These are phyloP conservation scores for Tanytarsus gracilentus DNA, from an alignment of 2,888 invertebrate species.

Conservation along the genomic window DNA sequence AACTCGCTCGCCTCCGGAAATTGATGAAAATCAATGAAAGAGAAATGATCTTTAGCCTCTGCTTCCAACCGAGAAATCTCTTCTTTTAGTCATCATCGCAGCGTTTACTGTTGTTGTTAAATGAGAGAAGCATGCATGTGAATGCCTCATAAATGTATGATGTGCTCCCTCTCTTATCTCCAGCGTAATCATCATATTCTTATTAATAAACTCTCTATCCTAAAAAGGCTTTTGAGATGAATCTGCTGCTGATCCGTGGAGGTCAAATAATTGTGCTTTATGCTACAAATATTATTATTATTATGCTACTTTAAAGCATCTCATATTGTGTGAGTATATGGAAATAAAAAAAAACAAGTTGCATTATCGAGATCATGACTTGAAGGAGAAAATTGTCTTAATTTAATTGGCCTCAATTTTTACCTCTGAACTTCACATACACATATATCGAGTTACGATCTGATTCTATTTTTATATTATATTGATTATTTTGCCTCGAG, in stretches of 20 bases:
- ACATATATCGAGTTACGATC: too few species aligned
- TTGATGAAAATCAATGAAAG: slow-evolving; percentile 14
- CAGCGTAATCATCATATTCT: neutral
- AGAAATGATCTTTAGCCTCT: slow-evolving; percentile 16
- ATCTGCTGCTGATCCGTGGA: neutral
- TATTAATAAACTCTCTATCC: neutral
- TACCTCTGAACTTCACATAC: too few species aligned
- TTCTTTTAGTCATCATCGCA: neutral
- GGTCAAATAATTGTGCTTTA: neutral
- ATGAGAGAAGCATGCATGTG: neutral
- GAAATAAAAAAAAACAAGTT: neutral
- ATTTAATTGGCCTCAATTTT: too few species aligned
- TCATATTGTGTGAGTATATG: neutral
- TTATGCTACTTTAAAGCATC: too few species aligned
- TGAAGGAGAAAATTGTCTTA: too few species aligned
- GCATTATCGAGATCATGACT: too few species aligned
- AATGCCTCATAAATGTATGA: neutral
- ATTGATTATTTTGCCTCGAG: too few species aligned
- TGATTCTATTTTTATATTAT: too few species aligned
- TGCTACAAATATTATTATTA: too few species aligned
- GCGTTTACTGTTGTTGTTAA: neutral
- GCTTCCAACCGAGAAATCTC: neutral
- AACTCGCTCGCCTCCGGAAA: slow-evolving; percentile 12
- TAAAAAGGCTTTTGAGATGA: neutral
- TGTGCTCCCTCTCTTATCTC: slow-evolving; percentile 4